phyloP scores from a whole-genome alignment of 2,888 invertebrate genomes.

The Lasioglossum leucozonium region DNA sequence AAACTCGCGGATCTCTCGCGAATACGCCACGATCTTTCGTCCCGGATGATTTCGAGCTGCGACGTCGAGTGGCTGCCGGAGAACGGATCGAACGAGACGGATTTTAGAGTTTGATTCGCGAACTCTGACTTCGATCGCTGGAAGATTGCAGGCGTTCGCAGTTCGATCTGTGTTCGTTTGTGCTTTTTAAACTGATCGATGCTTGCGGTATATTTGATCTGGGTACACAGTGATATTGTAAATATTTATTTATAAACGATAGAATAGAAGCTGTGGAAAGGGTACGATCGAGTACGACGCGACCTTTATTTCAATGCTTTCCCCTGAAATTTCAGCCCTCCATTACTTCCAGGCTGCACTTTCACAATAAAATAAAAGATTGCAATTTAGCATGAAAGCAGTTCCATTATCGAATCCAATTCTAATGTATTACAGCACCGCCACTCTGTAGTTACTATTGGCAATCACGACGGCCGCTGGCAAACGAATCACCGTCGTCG shows the following conservation, averaged over 20 bases:
- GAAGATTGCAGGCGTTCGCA: neutral
- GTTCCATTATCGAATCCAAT: conserved; percentile 53
- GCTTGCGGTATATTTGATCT: neutral
- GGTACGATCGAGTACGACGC: neutral
- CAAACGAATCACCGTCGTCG: conserved; percentile 55
- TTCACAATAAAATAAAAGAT: conserved; percentile 32
- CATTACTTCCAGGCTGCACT: neutral
- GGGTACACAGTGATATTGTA: too few relatives aligned
- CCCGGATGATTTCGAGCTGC: neutral
- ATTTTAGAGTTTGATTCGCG: neutral
- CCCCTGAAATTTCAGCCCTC: conserved; percentile 14
- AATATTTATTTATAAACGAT: too few relatives aligned
- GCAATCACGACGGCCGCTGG: conserved; percentile 35
- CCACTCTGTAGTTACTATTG: conserved; percentile 23
- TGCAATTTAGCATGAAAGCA: conserved; percentile 41
- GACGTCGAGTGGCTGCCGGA: neutral
- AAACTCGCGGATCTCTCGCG: conserved; percentile 46
- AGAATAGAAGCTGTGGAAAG: neutral
- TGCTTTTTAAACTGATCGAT: neutral
- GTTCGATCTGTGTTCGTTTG: neutral
- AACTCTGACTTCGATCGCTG: neutral
- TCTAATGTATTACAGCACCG: conserved; percentile 40
- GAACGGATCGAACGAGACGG: neutral
- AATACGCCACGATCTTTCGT: neutral
- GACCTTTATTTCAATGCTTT: neutral